Percentiles rank a stretch among this genome's conserved stretches.
Conservation (phyloP, 2,797 vertebrate genomes). For the Aldrovandia affinis region DNA sequence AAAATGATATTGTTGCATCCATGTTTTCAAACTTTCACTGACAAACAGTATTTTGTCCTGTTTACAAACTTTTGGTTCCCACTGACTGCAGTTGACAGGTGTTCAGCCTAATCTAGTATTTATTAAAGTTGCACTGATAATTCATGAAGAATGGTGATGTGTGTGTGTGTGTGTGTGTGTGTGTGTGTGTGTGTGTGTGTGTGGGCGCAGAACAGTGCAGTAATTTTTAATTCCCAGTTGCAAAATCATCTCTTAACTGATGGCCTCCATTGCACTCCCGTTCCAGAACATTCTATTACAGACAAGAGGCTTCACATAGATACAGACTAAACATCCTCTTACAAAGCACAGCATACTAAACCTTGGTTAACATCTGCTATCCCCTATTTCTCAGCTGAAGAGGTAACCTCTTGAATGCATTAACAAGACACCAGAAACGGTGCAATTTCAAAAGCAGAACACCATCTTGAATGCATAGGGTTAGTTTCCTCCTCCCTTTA, state of each 20-base stretch:
- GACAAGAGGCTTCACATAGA: not conserved
- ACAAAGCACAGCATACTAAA: not conserved
- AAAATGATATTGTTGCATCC: not conserved
- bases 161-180: not conserved
- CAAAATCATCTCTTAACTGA: not conserved
- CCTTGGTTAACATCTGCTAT: not conserved
- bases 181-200: not conserved
- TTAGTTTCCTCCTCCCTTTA: not conserved
- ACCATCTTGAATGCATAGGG: not conserved
- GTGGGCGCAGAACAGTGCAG: not conserved
- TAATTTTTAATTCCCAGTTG: not conserved
- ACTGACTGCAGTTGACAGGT: not conserved
- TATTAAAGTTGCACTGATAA: not conserved
- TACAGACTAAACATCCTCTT: slow-evolving; percentile 11
- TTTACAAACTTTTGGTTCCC: not conserved
- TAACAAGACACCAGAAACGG: not conserved
- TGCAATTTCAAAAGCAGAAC: not conserved
- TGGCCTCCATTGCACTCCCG: not conserved
- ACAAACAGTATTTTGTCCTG: not conserved
- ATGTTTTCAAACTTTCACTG: not conserved
- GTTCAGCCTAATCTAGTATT: not conserved
- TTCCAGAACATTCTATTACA: not conserved
- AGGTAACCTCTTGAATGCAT: not conserved
- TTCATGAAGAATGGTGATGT: not conserved
- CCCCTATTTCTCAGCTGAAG: not conserved